Evolutionary conservation across 2,113 vertebrate genomes (phyloP), one percentile per base, ranked within the genome.

Genomic region (Pseudorasbora parva): DNA sequence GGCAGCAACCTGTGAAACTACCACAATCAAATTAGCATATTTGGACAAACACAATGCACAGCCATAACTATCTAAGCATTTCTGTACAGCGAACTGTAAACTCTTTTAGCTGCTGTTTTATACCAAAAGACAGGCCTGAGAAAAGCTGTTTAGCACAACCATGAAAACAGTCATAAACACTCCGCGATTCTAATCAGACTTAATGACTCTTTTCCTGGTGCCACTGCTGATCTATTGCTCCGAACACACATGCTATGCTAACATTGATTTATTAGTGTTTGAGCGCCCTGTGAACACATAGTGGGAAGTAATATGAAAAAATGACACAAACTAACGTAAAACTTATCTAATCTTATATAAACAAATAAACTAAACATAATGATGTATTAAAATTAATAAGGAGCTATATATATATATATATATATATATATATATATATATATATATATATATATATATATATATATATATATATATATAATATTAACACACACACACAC

Each of bases 121-220:
- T 68, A 41, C 33, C 33, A 10, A 15, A 74, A 33, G 43, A 57
- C 17, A 68, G 37, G 23, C 59, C 33, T 76, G 60, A 71, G 60
- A 77, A 25, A 15, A 69, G 41, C 27, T 47, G 14, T 72, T 66
- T 80, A 76, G 15, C n/a, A 66, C 49, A 82, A 23, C 4, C n/a
- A 43, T 49, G n/a, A 66, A 66, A 64, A 64, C 7, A 19, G 62
- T 49, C 75, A 43, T 41, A 37, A 43, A 54, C 56, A 23, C 45
- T 59, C 23, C 43, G 62, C 56, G 69, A 78, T 77, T 81, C 45
- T 87, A 81, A 85, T 82, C 54, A 30, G n/a, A 37, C 54, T 68
- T 78, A 83, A 87, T 81, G 71, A 64, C 33, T 14, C 30, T 69
- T 25, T 81, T 82, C 66, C 84, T 66, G 77, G 76, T 60, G 60